These are phyloP conservation scores for Heliocidaris erythrogramma DNA, from an alignment of 35 echinoderm and acorn worm genomes.

Conservation along the genomic window DNA sequence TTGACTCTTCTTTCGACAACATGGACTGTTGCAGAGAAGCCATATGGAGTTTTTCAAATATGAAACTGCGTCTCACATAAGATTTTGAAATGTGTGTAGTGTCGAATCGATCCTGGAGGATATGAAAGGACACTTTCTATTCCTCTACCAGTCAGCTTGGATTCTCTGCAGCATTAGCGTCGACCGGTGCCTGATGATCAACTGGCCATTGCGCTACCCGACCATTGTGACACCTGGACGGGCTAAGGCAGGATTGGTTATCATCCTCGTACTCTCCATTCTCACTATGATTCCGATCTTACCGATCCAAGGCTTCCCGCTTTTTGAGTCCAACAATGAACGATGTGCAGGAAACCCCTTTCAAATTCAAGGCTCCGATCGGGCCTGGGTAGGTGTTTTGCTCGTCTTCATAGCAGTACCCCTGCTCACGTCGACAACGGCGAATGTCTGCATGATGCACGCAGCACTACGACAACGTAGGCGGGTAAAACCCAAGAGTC, in stretches of 20 bases:
- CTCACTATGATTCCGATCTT: not conserved
- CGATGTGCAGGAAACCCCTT: not conserved
- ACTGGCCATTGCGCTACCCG: not conserved
- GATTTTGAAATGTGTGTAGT: no score
- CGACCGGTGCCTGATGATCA: conserved; percentile 5
- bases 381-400: conserved; percentile 3
- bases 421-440: not conserved
- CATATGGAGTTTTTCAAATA: no score
- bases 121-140: not conserved
- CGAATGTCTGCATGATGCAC: conserved; percentile 8
- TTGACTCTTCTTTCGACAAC: no score
- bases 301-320: not conserved
- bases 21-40: no score
- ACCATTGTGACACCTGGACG: conserved; percentile 15
- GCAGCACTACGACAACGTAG: not conserved
- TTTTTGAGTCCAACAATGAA: not conserved
- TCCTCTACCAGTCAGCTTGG: not conserved
- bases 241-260: not conserved
- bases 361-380: not conserved
- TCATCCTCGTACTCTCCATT: not conserved
- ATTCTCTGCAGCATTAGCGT: conserved; percentile 9
- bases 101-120: no score
- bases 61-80: no score
- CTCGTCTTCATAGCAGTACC: not conserved
- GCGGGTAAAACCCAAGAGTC: not conserved